Conservation (phyloP, 2,113 vertebrate genomes). For the Scolopax mira region DNA sequence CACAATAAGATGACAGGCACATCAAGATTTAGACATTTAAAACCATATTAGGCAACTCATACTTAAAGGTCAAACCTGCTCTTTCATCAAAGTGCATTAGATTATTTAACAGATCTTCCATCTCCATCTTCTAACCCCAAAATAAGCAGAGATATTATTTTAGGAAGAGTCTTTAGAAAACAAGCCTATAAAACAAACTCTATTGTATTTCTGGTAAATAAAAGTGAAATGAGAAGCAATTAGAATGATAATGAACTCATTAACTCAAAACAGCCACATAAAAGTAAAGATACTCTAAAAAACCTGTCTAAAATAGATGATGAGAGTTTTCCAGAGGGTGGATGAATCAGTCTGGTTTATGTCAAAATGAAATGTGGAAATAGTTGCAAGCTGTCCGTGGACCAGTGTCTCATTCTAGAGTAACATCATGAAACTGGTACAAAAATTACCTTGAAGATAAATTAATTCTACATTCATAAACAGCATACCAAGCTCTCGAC, state of each 20-base stretch:
- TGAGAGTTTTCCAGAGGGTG: background rate
- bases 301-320: background rate
- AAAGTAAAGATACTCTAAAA: background rate
- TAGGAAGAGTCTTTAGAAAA: background rate
- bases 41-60: background rate
- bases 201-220: background rate
- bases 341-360: background rate
- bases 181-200: background rate
- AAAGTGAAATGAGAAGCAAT: background rate
- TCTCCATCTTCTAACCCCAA: background rate
- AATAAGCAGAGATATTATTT: background rate
- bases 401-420: background rate
- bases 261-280: background rate
- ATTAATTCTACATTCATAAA: background rate
- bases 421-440: background rate
- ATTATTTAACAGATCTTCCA: slow-evolving; percentile 7
- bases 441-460: background rate
- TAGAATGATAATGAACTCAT: background rate
- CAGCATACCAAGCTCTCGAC: background rate
- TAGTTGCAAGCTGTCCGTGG: background rate
- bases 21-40: background rate
- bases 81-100: background rate
- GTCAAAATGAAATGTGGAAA: slow-evolving; percentile 17
- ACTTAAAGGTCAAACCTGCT: background rate
- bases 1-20: background rate